Evolutionary conservation across 37 sponge, comb jelly and placozoan species (phyloP), one percentile per base, ranked within the genome.

Genomic region (Hexactinellida sp.): DNA sequence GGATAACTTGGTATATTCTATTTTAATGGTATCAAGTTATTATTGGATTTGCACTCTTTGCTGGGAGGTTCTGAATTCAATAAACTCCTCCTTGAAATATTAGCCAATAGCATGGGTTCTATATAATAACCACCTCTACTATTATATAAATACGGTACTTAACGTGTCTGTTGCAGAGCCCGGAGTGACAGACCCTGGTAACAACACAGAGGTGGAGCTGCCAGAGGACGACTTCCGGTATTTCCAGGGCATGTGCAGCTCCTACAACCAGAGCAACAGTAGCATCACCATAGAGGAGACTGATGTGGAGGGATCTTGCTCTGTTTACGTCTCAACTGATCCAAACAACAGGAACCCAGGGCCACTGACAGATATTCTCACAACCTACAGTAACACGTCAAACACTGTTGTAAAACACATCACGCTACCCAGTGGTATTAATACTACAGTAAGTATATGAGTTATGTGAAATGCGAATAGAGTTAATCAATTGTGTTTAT

Each of bases 221-320:
- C 86, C 85, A 0, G 89, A 92, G 55, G 96, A 93, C 54, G 92
- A 89, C 71, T 96, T 93, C 88, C 85, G 90, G 1, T 96, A 90
- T 90, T 96, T 96, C 71, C 91, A 96, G 54, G 54, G 84, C 7
- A 82, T 38, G 52, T 96, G 96, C 83, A 38, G 76, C 0, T 88
- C 85, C 37, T 95, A 91, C 88, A 91, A 90, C 23, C 76, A 63
- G 25, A 63, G 76, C 76, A 63, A 63, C 13, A 63, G 1, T 10
- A 89, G 89, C 0, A 82, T 95, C 83, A 91, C 91, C 39, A 85
- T 95, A 21, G 96, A 95, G 54, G 89, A 95, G 91, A 86, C 88
- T 83, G 96, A 95, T 37, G 0, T 91, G 16, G 82, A 87, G 19
- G 96, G 96, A 0, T 82, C 32, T 3, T 90, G 91, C 55, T 82